Evolutionary conservation across 2,113 vertebrate species (phyloP), one percentile per base, ranked within the genome.

Genomic region (Argyrosomus japonicus): DNA sequence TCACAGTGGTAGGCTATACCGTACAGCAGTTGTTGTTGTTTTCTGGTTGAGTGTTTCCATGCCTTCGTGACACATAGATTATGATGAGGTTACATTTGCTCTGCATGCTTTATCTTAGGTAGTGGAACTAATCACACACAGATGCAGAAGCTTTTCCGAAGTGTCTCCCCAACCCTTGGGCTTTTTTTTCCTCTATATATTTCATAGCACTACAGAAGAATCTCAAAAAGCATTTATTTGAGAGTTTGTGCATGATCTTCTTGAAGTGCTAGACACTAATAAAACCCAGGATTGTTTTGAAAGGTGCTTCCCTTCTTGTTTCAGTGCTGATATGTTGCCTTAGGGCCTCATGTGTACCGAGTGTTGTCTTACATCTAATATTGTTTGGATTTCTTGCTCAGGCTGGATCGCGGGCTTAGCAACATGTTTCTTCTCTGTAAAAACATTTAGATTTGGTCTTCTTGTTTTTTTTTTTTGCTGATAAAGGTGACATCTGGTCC

Each of bases 41-140:
- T 89, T 77, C 68, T 75, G 72, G 53, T 67, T 71, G 74, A 82
- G 75, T 51, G 76, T 87, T 63, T 54, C 61, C 57, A 61, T 67
- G 86, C 84, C 51, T 86, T 79, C 6, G 29, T 83, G 88, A 83
- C 82, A 84, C 79, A 72, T 69, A 89, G 82, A 92, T 90, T 90
- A 87, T 73, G 87, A 91, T 60, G 90, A 81, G 81, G 87, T 86
- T 86, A 85, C 87, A 81, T 84, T 85, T 83, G 83, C 87, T 86
- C 53, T 74, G 89, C 86, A 25, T 77, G 81, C 88, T 89, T 92
- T 88, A 79, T 91, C 87, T 90, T 81, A 89, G 90, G 88, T 91
- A 71, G 88, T 91, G 89, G 91, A 92, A 91, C 88, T 91, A 92
- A 89, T 93, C 89, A 81, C 89, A 88, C 75, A 83, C 85, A 90